Evolutionary conservation across 2,113 vertebrate species (phyloP), one percentile per base, ranked within the genome.

Genomic region (Plectropomus leopardus): DNA sequence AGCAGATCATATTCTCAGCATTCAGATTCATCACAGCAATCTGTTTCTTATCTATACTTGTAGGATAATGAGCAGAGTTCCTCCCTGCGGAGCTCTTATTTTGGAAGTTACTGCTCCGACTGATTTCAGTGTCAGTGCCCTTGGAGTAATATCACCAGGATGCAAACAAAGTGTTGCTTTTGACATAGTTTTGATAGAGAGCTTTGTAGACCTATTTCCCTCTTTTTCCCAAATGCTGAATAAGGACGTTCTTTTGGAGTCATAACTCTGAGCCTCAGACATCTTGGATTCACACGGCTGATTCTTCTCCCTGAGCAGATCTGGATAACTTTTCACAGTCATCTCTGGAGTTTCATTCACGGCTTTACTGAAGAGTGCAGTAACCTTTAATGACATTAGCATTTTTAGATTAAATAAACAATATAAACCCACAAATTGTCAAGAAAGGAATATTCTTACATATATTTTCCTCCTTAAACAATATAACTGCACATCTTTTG

Each of bases 1-100:
- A 79, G 58, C 47, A 82, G 57, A 81, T 83, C 75, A 63, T 59
- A 63, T 60, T 79, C n/a, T 53, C 36, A 77, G 64, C 59, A 36
- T 81, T 75, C 59, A 32, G 55, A 79, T 82, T 82, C 65, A 88
- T 88, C 76, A 72, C 60, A 36, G 60, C 53, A 76, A 80, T 79
- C 54, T 53, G 77, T 81, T 84, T 72, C 63, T 71, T 72, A 70
- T 78, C 70, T 59, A 19, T 57, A 71, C 30, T 66, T 47, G 61
- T 24, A 66, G 30, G 48, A 17, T 50, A 78, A 67, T 54, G 50
- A 63, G 45, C 45, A 60, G 14, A 42, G 44, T n/a, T 63, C 28
- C 45, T 80, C 66, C 34, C 78, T 40, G 60, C 24, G 24, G 24
- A 28, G 45, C 19, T 28, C 1, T 24, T 23, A 24, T 17, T 53